Conservation (phyloP, 2,113 vertebrate genomes). For the Hippocampus mohnikei region DNA sequence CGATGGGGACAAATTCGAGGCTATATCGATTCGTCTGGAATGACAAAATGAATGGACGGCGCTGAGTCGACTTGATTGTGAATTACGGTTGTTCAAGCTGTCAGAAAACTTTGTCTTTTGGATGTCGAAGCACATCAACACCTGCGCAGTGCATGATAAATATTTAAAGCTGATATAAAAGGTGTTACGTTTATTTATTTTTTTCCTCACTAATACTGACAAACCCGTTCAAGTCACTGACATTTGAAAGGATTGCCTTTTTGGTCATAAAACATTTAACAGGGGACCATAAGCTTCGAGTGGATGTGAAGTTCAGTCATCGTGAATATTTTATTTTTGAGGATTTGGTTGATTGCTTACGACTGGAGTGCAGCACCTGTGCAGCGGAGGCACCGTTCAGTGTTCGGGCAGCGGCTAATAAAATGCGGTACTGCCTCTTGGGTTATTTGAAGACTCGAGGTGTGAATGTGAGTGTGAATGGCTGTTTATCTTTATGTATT, state of each 20-base stretch:
- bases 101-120: not conserved
- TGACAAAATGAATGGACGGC: not conserved
- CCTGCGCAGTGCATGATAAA: not conserved
- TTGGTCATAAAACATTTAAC: not conserved
- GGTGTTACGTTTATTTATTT: not conserved
- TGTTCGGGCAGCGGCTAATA: not conserved
- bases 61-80: not conserved
- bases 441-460: no score
- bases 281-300: not conserved
- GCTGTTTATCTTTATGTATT: not conserved
- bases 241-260: not conserved
- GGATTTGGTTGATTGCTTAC: not conserved
- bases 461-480: not conserved
- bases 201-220: not conserved
- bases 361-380: no score
- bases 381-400: not conserved
- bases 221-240: constrained; percentile 1
- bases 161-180: not conserved
- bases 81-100: not conserved
- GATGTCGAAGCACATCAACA: not conserved
- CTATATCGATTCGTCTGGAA: not conserved
- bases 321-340: no score
- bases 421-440: not conserved
- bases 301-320: not conserved
- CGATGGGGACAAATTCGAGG: not conserved